Conservation (phyloP, 2,888 invertebrate genomes). For the Tenthredo distinguenda region DNA sequence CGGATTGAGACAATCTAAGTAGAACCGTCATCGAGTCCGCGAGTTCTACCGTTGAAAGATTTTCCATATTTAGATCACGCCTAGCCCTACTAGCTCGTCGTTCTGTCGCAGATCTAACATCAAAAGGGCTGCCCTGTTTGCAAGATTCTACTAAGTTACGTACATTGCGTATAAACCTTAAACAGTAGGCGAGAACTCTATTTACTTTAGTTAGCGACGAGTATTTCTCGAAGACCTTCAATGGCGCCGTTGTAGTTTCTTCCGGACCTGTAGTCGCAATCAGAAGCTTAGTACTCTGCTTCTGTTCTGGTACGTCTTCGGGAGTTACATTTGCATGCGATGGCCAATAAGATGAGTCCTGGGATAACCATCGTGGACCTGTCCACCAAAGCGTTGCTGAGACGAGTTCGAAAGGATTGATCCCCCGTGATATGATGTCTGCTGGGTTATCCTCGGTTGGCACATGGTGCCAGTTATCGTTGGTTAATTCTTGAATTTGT, state of each 20-base stretch:
- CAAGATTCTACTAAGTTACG: background rate
- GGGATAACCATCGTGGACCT: background rate
- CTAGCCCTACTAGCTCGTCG: too few species aligned
- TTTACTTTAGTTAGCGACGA: background rate
- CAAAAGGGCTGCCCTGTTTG: background rate
- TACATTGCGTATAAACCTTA: background rate
- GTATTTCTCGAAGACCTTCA: background rate
- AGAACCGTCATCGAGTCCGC: too few species aligned
- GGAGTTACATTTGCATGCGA: too few species aligned
- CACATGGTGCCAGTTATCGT: constrained; percentile 44
- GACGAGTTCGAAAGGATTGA: background rate
- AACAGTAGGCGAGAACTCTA: background rate
- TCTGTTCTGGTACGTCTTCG: background rate
- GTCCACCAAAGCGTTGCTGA: constrained; percentile 30
- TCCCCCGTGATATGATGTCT: constrained; percentile 54
- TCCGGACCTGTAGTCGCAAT: background rate
- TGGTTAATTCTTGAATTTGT: constrained; percentile 27
- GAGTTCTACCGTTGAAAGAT: too few species aligned
- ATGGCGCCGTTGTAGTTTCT: background rate
- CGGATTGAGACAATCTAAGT: too few species aligned
- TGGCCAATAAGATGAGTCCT: background rate
- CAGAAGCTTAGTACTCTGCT: background rate
- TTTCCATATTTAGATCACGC: too few species aligned
- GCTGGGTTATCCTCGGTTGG: constrained; percentile 56
- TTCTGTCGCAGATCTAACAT: background rate